Evolutionary conservation across 2,113 vertebrate genomes (phyloP).

Genomic region (Zosterops hypoxanthus): DNA sequence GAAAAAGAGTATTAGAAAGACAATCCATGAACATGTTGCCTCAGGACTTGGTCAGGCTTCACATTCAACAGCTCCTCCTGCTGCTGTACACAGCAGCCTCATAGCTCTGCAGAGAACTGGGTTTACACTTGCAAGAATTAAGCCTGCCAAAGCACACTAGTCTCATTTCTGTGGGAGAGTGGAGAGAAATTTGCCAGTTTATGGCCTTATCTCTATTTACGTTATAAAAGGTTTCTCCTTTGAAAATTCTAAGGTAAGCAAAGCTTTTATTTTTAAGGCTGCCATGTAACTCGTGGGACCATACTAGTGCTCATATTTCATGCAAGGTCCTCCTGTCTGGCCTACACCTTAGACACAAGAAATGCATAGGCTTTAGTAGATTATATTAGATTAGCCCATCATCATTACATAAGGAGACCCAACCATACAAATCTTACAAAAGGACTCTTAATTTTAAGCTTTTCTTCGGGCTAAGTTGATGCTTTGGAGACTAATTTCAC

Average conservation of each 20-base stretch:
- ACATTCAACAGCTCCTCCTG: background rate
- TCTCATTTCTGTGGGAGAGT: background rate
- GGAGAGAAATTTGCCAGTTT: background rate
- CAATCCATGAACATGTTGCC: fast-evolving
- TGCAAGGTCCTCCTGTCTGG: background rate
- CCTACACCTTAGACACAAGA: background rate
- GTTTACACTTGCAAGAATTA: background rate
- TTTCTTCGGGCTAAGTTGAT: background rate
- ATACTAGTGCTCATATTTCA: background rate
- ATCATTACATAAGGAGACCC: background rate
- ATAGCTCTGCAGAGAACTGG: background rate
- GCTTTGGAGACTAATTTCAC: background rate
- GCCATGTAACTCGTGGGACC: background rate
- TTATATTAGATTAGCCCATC: background rate
- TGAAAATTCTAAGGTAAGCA: background rate
- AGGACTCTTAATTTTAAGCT: background rate
- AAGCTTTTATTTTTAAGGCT: background rate
- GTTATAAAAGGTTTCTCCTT: background rate
- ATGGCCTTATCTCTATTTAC: background rate
- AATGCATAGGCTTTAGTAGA: background rate
- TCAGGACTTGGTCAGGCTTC: background rate
- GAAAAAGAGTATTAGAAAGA: background rate
- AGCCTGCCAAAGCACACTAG: background rate
- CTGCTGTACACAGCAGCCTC: background rate
- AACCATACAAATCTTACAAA: background rate